A percentile compares a stretch with the other conserved stretches of the same genome.
Conservation (phyloP, 1,140 invertebrate species). For the Gryllus bimaculatus region DNA sequence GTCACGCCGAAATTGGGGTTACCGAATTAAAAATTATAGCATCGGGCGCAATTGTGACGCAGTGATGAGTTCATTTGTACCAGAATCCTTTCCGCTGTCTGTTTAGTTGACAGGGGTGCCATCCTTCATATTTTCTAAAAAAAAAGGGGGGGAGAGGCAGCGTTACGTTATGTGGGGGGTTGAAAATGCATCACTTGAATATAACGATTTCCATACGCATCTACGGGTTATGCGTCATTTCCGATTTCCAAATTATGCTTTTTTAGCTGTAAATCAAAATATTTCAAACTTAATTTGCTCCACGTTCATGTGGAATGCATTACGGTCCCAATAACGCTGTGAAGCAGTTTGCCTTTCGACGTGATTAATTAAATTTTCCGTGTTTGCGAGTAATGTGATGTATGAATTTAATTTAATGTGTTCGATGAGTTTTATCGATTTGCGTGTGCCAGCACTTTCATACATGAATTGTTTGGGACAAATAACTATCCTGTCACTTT, state of each 20-base stretch:
- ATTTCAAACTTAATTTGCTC: conserved; percentile 2
- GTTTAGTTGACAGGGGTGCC: neutral
- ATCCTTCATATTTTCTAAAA: too few relatives aligned
- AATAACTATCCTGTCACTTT: too few relatives aligned
- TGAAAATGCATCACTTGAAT: too few relatives aligned
- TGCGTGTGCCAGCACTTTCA: neutral
- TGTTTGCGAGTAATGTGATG: neutral
- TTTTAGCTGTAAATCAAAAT: neutral
- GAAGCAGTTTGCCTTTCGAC: neutral
- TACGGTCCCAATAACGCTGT: neutral
- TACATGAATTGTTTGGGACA: too few relatives aligned
- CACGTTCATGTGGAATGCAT: neutral
- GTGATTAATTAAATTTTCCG: neutral
- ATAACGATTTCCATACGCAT: too few relatives aligned
- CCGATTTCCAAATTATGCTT: neutral
- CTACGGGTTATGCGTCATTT: neutral
- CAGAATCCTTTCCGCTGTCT: neutral
- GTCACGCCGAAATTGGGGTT: neutral
- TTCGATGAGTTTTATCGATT: neutral
- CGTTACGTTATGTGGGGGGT: too few relatives aligned
- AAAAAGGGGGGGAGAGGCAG: too few relatives aligned
- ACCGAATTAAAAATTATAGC: neutral
- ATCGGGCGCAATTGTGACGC: neutral
- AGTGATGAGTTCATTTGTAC: neutral
- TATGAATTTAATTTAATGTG: neutral